phyloP scores from a whole-genome alignment of 2,797 vertebrate species.

The Pangasius krempfi region DNA sequence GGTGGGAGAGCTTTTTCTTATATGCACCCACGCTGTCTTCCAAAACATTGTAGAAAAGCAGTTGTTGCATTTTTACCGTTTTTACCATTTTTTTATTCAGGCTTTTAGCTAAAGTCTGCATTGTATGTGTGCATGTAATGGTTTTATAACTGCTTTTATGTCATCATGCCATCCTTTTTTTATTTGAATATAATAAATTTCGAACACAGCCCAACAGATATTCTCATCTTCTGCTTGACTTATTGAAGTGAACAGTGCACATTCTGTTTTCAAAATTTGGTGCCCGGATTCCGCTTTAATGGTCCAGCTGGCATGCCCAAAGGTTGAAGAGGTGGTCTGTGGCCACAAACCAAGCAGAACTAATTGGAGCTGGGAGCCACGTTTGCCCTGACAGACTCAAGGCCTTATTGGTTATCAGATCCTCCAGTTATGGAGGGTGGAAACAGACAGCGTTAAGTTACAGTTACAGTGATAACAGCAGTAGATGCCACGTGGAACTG shows the following conservation, averaged over 20 bases:
- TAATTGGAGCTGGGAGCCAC: constrained; percentile 51
- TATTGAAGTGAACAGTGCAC: not conserved
- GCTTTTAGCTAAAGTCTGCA: not conserved
- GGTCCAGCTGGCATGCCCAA: constrained; percentile 33
- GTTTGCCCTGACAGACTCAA: constrained; percentile 21
- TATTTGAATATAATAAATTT: not conserved
- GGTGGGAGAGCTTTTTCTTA: not conserved
- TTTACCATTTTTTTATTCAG: not conserved
- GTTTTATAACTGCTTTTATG: not conserved
- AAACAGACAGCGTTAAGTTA: constrained; percentile 57
- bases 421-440: constrained; percentile 44
- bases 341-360: constrained; percentile 52
- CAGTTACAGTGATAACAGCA: constrained; percentile 36
- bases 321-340: constrained; percentile 35
- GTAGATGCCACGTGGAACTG: not conserved
- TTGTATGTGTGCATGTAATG: not conserved
- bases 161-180: too few relatives aligned
- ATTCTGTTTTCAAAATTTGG: not conserved
- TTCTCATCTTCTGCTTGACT: not conserved
- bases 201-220: not conserved
- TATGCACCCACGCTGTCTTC: not conserved
- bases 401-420: constrained; percentile 56
- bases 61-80: not conserved
- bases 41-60: not conserved
- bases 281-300: constrained; percentile 28